Conservation (phyloP, 2,113 vertebrate genomes). For the Campylomormyrus numenius region DNA sequence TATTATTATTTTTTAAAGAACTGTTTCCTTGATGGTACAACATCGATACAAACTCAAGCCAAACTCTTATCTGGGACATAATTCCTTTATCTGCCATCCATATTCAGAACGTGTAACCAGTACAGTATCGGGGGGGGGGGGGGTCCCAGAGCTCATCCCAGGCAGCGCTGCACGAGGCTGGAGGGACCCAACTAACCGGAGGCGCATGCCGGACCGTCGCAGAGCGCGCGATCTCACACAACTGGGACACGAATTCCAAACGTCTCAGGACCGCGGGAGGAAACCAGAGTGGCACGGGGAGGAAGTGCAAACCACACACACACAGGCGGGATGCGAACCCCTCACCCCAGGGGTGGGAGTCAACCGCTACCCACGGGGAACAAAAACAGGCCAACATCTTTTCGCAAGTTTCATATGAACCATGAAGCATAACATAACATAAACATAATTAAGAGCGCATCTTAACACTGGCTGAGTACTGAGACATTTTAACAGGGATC, state of each 20-base stretch:
- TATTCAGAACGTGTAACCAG: background rate
- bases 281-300: background rate
- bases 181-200: background rate
- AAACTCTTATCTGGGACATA: background rate
- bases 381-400: background rate
- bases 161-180: background rate
- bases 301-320: background rate
- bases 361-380: background rate
- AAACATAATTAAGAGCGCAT: background rate
- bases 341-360: background rate
- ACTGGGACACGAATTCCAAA: background rate
- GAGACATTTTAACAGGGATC: background rate
- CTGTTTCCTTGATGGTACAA: background rate
- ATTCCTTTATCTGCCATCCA: background rate
- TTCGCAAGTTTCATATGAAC: background rate
- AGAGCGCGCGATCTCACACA: background rate
- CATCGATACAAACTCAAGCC: background rate
- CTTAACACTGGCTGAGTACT: background rate
- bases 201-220: background rate
- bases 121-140: background rate
- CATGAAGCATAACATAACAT: background rate
- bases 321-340: background rate
- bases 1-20: background rate
- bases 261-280: background rate
- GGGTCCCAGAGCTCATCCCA: background rate